Percentiles rank a stretch among this genome's conserved stretches.
Evolutionary conservation across 2,797 vertebrate species (phyloP).

Genomic region (Hypotaenidia philippensis): DNA sequence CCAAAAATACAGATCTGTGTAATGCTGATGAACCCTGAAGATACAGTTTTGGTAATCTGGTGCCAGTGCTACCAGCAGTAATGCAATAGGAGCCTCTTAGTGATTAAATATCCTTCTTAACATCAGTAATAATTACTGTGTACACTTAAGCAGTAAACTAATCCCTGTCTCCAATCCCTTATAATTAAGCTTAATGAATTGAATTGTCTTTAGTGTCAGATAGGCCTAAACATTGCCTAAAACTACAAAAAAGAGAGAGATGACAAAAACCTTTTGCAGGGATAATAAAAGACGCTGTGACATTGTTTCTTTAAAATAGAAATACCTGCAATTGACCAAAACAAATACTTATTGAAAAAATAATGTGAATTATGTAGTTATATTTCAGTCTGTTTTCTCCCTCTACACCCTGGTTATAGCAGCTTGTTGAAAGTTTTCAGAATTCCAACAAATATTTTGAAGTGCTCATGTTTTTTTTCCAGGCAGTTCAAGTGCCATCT

Average conservation of each 20-base stretch:
- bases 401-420: background rate
- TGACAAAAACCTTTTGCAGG: background rate
- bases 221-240: constrained; percentile 37
- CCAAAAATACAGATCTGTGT: background rate
- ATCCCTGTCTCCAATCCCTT: constrained; percentile 21
- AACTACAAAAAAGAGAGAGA: constrained; percentile 11
- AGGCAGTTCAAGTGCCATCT: background rate
- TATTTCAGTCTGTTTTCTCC: background rate
- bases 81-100: background rate
- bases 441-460: background rate
- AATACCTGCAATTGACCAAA: background rate
- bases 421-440: background rate
- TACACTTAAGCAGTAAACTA: constrained; percentile 59
- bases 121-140: constrained; percentile 41
- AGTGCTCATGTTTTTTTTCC: background rate
- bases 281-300: background rate
- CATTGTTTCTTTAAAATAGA: background rate
- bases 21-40: constrained; percentile 28
- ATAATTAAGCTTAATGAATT: constrained; percentile 60
- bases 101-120: constrained; percentile 47
- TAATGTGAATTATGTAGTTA: background rate
- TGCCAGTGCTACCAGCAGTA: background rate
- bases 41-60: constrained; percentile 6
- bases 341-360: background rate
- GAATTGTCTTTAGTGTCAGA: constrained; percentile 21